These are phyloP conservation scores for Camelus dromedarius DNA, from an alignment of 2,113 vertebrate genomes.

Conservation along the genomic window DNA sequence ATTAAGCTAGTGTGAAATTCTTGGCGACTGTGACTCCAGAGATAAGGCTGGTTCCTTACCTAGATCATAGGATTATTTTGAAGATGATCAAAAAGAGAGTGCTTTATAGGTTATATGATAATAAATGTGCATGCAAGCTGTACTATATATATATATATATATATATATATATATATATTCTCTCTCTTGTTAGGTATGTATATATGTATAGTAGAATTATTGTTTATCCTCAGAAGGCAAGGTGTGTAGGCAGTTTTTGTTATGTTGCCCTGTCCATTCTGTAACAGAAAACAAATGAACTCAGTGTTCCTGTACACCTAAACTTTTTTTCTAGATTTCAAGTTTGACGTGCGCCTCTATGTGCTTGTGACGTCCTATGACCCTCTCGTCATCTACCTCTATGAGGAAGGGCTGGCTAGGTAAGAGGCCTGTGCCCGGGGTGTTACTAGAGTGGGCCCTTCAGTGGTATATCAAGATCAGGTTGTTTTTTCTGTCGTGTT, in stretches of 20 bases:
- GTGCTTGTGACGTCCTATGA: conserved; percentile 98
- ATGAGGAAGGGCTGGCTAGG: conserved; percentile 98
- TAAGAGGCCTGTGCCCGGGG: conserved; percentile 79
- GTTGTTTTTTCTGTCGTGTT: conserved; percentile 41
- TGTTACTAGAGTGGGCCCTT: neutral
- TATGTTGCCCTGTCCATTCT: neutral
- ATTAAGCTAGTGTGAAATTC: conserved; percentile 5
- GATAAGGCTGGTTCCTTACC: conserved; percentile 1
- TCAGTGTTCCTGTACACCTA: neutral
- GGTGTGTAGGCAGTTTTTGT: neutral
- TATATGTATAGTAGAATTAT: neutral
- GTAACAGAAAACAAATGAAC: neutral
- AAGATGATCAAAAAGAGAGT: conserved; percentile 49
- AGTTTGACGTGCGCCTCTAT: conserved; percentile 97
- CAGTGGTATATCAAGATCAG: neutral
- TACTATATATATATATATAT: neutral
- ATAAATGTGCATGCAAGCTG: neutral
- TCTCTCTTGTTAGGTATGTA: no score
- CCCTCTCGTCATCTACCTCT: conserved; percentile 96
- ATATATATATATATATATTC: neutral
- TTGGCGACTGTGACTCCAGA: conserved; percentile 30
- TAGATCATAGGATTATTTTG: neutral
- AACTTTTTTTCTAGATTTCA: conserved; percentile 91
- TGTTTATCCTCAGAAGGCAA: neutral
- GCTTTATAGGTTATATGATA: neutral